phyloP scores from a whole-genome alignment of 2,797 vertebrate genomes.

The Sciurus carolinensis region DNA sequence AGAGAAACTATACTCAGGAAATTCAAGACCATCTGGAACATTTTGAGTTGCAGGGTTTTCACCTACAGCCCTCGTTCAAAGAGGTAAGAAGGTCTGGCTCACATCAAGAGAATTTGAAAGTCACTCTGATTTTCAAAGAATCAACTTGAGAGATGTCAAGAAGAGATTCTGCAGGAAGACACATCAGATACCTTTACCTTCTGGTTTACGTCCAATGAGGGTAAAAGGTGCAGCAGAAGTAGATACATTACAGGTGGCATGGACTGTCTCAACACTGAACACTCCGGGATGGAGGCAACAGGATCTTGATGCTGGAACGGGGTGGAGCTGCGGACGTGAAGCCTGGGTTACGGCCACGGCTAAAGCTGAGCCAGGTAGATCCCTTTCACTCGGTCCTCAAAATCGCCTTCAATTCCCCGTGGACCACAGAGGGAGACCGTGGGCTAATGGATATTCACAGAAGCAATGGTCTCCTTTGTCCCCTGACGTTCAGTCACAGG shows the following conservation, averaged over 20 bases:
- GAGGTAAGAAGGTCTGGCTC: not conserved
- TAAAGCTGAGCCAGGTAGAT: accelerated
- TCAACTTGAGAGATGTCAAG: not conserved
- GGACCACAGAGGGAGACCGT: not conserved
- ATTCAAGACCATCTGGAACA: not conserved
- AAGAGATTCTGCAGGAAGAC: not conserved
- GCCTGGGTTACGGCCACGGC: not conserved
- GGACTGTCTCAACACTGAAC: not conserved
- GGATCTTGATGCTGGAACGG: not conserved
- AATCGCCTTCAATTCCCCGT: not conserved
- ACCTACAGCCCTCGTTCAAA: not conserved
- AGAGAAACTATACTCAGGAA: not conserved
- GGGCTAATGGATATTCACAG: not conserved
- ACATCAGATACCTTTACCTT: not conserved
- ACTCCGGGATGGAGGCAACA: not conserved
- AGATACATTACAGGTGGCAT: not conserved
- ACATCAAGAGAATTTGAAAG: constrained; percentile 3
- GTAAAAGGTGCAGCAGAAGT: not conserved
- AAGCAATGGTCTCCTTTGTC: not conserved
- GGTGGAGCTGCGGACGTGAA: not conserved
- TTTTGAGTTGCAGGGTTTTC: not conserved
- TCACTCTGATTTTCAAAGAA: not conserved
- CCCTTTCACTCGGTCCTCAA: too few species aligned
- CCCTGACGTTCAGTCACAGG: not conserved
- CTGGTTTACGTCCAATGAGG: not conserved